Percentiles rank a stretch among this genome's conserved stretches.
These are phyloP conservation scores for Ammospiza maritima DNA, from an alignment of 2,797 vertebrate species.

Conservation along the genomic window DNA sequence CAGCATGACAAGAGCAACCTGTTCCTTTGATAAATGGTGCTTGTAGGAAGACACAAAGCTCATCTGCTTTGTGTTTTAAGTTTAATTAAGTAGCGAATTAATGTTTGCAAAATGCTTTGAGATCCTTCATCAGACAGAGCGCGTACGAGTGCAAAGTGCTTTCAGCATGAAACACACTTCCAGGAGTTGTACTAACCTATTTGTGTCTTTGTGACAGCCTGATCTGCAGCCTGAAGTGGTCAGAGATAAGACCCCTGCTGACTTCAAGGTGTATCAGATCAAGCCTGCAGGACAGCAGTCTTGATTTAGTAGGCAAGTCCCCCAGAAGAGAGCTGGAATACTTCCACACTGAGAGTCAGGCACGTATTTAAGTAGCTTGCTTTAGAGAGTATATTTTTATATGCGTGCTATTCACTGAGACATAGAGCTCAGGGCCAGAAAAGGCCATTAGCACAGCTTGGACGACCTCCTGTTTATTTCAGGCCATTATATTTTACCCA, in stretches of 20 bases:
- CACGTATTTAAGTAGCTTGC: not conserved
- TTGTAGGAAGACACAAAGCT: constrained; percentile 65
- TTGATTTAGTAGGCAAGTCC: constrained; percentile 26
- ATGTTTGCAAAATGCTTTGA: constrained; percentile 48
- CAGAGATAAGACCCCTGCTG: constrained; percentile 35
- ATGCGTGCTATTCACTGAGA: not conserved
- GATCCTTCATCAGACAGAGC: constrained; percentile 14
- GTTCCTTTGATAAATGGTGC: constrained; percentile 64
- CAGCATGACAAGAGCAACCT: constrained; percentile 63
- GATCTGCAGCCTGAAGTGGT: constrained; percentile 36
- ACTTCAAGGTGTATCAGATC: constrained; percentile 43
- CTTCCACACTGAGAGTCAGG: not conserved
- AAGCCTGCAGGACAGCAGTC: constrained; percentile 15
- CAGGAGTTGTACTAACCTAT: constrained; percentile 9
- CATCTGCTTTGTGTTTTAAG: constrained; percentile 53
- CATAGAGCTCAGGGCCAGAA: not conserved
- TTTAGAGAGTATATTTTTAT: constrained; percentile 3
- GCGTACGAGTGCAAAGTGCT: not conserved
- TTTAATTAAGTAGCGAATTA: constrained; percentile 69
- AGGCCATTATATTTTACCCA: constrained; percentile 4
- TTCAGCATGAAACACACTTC: constrained; percentile 16
- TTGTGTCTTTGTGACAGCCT: constrained; percentile 24
- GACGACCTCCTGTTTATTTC: constrained; percentile 1
- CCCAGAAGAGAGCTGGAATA: not conserved
- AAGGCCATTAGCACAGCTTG: not conserved